A percentile compares a stretch with the other conserved stretches of the same genome.
phyloP scores from a whole-genome alignment of 2,113 vertebrate species.

The Sialia sialis region DNA sequence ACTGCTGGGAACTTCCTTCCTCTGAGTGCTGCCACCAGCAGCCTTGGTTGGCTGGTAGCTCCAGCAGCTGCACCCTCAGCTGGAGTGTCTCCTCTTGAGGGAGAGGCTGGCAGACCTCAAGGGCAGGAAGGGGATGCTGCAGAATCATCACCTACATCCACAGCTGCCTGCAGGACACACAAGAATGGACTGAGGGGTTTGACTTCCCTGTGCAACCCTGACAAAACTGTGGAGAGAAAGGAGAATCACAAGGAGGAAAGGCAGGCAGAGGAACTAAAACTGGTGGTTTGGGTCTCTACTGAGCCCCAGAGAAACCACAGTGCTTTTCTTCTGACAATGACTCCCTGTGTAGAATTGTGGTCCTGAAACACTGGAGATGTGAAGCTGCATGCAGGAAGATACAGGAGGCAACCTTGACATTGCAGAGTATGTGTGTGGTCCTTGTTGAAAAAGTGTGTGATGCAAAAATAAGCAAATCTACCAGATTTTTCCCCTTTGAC shows the following conservation, averaged over 20 bases:
- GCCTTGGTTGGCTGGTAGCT: not conserved
- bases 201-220: not conserved
- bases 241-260: not conserved
- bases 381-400: not conserved
- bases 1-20: not conserved
- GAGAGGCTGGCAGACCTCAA: not conserved
- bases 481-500: not conserved
- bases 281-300: not conserved
- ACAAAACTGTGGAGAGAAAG: not conserved
- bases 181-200: not conserved
- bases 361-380: not conserved
- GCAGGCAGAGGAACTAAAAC: not conserved
- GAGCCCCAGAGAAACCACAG: not conserved
- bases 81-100: not conserved
- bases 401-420: not conserved
- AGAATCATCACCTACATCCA: not conserved
- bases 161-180: not conserved
- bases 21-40: not conserved
- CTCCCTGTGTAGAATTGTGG: not conserved
- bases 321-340: not conserved
- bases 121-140: conserved; percentile 1
- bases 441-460: not conserved
- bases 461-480: not conserved
- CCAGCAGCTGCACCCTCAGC: not conserved
- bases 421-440: not conserved